Conservation (phyloP, 2,888 invertebrate species). For the Limnephilus lunatus region DNA sequence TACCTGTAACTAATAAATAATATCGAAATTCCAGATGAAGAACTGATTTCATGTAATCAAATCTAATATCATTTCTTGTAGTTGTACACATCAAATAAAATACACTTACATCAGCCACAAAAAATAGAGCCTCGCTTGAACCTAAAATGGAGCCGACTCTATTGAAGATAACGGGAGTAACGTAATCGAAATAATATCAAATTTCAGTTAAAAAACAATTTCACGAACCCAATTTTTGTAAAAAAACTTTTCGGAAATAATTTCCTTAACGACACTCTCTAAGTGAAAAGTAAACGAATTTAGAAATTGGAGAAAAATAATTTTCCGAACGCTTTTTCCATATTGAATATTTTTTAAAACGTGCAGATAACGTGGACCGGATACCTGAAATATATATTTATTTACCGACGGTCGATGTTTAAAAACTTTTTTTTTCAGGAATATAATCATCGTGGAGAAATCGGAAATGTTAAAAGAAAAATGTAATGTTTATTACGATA, state of each 20-base stretch:
- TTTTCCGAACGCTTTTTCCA: background rate
- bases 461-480: too few relatives aligned
- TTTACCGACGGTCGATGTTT: background rate
- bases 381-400: background rate
- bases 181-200: background rate
- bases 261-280: background rate
- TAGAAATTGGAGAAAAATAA: background rate
- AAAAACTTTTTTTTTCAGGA: too few relatives aligned
- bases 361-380: background rate
- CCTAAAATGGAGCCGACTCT: background rate
- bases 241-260: background rate
- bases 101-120: too few relatives aligned
- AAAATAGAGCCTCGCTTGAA: too few relatives aligned
- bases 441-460: too few relatives aligned
- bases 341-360: background rate
- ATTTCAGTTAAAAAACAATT: background rate
- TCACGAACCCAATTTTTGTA: background rate
- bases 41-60: too few relatives aligned
- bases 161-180: background rate
- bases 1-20: too few relatives aligned
- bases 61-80: too few relatives aligned
- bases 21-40: too few relatives aligned
- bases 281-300: constrained; percentile 2
- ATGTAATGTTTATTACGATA: too few relatives aligned
- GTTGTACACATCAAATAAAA: too few relatives aligned